These are phyloP conservation scores for Agapornis roseicollis DNA, from an alignment of 2,113 vertebrate species.

Conservation along the genomic window DNA sequence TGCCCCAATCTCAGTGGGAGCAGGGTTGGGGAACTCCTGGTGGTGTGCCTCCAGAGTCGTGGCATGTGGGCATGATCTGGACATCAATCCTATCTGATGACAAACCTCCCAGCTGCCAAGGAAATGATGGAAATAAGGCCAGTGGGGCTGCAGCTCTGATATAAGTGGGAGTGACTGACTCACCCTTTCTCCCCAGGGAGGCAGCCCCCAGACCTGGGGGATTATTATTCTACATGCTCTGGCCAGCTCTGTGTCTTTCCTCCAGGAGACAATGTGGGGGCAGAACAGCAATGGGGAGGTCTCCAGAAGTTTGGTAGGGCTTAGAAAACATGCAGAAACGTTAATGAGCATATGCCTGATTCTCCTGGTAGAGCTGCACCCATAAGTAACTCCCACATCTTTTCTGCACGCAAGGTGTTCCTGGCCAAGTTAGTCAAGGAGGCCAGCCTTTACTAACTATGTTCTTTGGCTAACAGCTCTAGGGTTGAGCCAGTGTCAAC, in stretches of 20 bases:
- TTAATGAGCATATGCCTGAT: not conserved
- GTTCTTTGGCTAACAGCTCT: not conserved
- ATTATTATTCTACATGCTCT: not conserved
- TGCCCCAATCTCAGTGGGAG: not conserved
- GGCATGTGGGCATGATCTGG: rapidly evolving
- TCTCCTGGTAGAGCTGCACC: not conserved
- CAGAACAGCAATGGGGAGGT: rapidly evolving
- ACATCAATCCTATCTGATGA: not conserved
- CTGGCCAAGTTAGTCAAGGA: not conserved
- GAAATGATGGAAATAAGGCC: not conserved
- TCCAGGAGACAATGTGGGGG: not conserved
- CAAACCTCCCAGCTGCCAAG: not conserved
- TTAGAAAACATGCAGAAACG: not conserved
- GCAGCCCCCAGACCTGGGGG: not conserved
- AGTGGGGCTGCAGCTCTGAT: not conserved
- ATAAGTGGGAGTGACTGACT: not conserved
- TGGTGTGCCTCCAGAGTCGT: not conserved
- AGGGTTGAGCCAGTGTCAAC: not conserved
- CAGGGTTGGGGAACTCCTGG: rapidly evolving
- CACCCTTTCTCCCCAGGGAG: not conserved
- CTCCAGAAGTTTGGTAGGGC: not conserved
- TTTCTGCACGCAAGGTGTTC: rapidly evolving
- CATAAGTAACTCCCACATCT: not conserved
- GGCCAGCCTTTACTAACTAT: not conserved
- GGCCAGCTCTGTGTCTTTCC: not conserved